Percentiles rank a stretch among this genome's conserved stretches.
These are phyloP conservation scores for Hirtodrosophila alboralis DNA, from an alignment of 2,888 invertebrate species.

Conservation along the genomic window DNA sequence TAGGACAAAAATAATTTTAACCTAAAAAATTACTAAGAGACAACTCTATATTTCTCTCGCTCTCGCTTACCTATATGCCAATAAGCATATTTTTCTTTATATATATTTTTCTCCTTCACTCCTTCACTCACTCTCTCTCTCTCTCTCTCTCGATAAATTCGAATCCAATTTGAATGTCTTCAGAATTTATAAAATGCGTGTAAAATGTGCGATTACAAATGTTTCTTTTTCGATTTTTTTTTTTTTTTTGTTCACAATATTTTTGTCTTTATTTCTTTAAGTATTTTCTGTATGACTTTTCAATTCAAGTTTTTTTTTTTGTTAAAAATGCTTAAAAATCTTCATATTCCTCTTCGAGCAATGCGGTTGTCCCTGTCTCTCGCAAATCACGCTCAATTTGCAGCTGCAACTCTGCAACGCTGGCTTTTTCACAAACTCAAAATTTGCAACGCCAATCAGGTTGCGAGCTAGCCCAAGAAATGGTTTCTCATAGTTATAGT, in stretches of 20 bases:
- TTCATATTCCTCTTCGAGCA: slow-evolving; percentile 99
- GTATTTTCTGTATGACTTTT: slow-evolving; percentile 85
- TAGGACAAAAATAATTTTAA: no score
- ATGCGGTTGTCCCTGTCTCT: slow-evolving; percentile 97
- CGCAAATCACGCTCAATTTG: slow-evolving; percentile 98
- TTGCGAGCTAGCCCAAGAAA: slow-evolving; percentile 99
- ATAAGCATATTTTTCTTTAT: no score
- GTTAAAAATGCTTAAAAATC: slow-evolving; percentile 88
- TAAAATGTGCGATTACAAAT: no score
- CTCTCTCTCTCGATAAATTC: no score
- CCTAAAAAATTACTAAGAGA: no score
- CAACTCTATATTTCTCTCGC: no score
- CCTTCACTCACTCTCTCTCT: no score
- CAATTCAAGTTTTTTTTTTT: slow-evolving; percentile 25
- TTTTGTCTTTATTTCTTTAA: slow-evolving; percentile 2
- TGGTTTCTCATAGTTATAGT: slow-evolving; percentile 99
- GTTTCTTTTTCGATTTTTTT: no score
- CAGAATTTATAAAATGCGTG: no score
- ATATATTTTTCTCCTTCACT: no score
- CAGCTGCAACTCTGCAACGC: slow-evolving; percentile 96
- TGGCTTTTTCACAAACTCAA: slow-evolving; percentile 99
- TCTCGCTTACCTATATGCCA: no score
- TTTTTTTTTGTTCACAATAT: slow-evolving; percentile 9
- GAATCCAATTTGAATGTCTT: no score
- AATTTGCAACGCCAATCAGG: slow-evolving; percentile 98